These are phyloP conservation scores for Aphidoletes aphidimyza DNA, from an alignment of 2,888 invertebrate species.

Conservation along the genomic window DNA sequence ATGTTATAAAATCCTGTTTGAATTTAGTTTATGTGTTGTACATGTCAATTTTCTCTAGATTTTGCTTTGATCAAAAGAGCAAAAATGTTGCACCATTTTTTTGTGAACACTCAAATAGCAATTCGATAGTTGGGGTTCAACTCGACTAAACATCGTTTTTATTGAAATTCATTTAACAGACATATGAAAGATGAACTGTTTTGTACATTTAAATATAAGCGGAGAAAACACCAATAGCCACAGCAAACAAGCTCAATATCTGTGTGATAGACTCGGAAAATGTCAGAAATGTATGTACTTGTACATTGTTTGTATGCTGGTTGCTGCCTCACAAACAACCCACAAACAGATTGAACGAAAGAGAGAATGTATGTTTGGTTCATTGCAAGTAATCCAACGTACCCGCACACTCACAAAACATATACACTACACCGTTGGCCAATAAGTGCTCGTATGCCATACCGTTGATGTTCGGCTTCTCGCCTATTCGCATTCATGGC, in stretches of 20 bases:
- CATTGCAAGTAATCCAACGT: background rate
- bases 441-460: background rate
- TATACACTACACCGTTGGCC: background rate
- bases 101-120: too few species aligned
- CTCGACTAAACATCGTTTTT: too few species aligned
- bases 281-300: background rate
- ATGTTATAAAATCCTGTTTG: background rate
- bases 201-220: slow-evolving; percentile 31
- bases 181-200: background rate
- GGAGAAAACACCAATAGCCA: slow-evolving; percentile 43
- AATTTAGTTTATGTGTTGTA: too few species aligned
- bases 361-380: background rate
- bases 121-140: too few species aligned
- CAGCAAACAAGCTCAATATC: background rate
- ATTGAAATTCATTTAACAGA: too few species aligned
- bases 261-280: background rate
- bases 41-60: too few species aligned
- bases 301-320: background rate
- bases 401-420: background rate
- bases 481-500: background rate
- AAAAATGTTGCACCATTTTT: too few species aligned
- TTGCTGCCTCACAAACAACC: background rate
- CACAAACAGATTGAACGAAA: background rate
- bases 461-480: background rate
- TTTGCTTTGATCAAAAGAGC: too few species aligned